A percentile compares a stretch with the other conserved stretches of the same genome.
Conservation (phyloP, 1,140 invertebrate genomes). For the Campoletis sonorensis region DNA sequence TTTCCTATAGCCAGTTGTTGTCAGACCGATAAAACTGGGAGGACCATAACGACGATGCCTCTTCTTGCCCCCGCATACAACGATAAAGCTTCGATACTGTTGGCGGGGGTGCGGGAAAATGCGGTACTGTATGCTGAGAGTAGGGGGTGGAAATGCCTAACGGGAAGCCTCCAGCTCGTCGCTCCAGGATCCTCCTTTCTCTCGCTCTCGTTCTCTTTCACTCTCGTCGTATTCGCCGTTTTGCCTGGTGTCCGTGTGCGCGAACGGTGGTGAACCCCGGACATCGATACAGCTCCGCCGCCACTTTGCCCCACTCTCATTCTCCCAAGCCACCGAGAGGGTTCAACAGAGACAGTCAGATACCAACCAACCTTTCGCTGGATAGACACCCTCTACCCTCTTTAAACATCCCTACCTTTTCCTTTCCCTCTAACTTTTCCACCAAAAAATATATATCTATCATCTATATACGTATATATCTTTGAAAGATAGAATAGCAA, state of each 20-base stretch:
- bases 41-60: constrained; percentile 35
- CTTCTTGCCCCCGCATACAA: constrained; percentile 9
- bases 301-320: constrained; percentile 46
- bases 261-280: constrained; percentile 54
- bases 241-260: constrained; percentile 37
- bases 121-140: constrained; percentile 15
- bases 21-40: constrained; percentile 20
- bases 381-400: constrained; percentile 4
- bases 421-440: background rate
- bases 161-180: constrained; percentile 18
- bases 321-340: constrained; percentile 9
- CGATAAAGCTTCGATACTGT: constrained; percentile 34
- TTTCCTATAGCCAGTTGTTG: constrained; percentile 21
- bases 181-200: constrained; percentile 7
- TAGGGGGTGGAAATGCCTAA: constrained; percentile 27
- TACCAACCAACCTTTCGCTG: constrained; percentile 10
- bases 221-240: constrained; percentile 7
- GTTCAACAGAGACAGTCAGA: constrained; percentile 30
- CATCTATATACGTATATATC: background rate
- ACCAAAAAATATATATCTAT: constrained; percentile 12
- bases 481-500: background rate
- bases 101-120: constrained; percentile 8
- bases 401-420: constrained; percentile 11
- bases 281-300: constrained; percentile 57
- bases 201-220: constrained; percentile 25